A percentile compares a stretch with the other conserved stretches of the same genome.
phyloP scores from a whole-genome alignment of 1,140 invertebrate genomes.

The Steinernema khuongi region DNA sequence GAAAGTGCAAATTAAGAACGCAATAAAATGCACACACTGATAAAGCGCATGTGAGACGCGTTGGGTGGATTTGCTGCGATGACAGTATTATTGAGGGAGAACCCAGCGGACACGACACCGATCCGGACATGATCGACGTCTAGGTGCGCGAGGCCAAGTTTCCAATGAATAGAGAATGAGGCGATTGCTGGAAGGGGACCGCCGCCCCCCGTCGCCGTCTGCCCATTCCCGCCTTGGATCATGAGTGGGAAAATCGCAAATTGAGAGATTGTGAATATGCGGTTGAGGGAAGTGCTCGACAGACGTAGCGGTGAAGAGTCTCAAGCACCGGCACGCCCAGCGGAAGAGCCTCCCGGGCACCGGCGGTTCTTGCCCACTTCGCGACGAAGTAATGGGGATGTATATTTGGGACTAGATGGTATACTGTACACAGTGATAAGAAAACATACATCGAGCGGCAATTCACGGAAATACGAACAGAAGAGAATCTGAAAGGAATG shows the following conservation, averaged over 20 bases:
- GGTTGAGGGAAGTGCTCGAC: background rate
- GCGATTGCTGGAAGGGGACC: background rate
- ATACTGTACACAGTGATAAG: no score
- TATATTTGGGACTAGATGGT: no score
- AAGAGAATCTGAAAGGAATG: no score
- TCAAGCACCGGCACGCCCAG: constrained; percentile 9
- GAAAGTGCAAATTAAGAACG: constrained; percentile 17
- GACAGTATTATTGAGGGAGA: background rate
- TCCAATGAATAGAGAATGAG: background rate
- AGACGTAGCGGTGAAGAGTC: background rate
- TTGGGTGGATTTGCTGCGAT: background rate
- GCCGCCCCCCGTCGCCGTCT: background rate
- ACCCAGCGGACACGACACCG: no score
- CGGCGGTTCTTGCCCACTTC: no score
- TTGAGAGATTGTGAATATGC: background rate
- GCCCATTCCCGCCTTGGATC: background rate
- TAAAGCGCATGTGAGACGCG: background rate
- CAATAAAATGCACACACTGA: constrained; percentile 14
- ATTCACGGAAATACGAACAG: no score
- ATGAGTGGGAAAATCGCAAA: background rate
- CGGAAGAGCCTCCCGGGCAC: background rate
- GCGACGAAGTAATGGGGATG: no score
- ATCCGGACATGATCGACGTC: background rate
- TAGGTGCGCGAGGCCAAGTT: background rate
- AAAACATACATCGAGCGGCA: no score